Evolutionary conservation across 2,113 vertebrate genomes (phyloP), one percentile per base, ranked within the genome.

Genomic region (Ondatra zibethicus): DNA sequence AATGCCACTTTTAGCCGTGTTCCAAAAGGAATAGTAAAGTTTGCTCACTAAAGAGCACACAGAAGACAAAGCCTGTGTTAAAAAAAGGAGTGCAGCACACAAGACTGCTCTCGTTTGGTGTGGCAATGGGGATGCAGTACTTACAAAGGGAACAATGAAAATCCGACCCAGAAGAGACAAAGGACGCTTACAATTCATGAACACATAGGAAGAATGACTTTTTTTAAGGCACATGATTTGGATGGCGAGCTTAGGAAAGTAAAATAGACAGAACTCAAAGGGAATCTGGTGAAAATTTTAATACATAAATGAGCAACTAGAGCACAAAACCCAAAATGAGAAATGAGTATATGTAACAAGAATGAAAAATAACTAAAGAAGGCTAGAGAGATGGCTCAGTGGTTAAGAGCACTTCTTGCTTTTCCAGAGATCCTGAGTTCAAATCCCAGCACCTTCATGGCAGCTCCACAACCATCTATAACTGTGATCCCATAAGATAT

Each of bases 91-190:
- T n/a, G 9, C 3, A 27, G 27, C 0, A 3, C 36, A 10, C 4
- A 5, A 47, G 23, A 21, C 55, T 39, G 36, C 39, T 29, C 7
- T 5, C 7, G 1, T 39, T 36, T 39, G 55, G 36, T 82, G 27
- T 5, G 11, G 33, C 7, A 50, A 7, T 42, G 39, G 47, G 39
- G 25, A 55, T 8, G 3, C 25, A 25, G 33, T 0, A 0, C 4
- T 10, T 10, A 63, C 47, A 89, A 12, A 14, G 23, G 0, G 31
- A 91, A 13, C 23, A n/a, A 31, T 7, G 4, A 42, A 17, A 19
- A 4, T 91, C 76, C 63, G 10, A n/a, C 50, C 7, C 25, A 29
- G 63, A 87, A 87, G 87, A 17, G 76, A 42, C 55, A 88, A 65
- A 19, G 31, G 47, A 68, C n/a, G 52, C 7, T 52, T 36, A 36